phyloP scores from a whole-genome alignment of 2,888 invertebrate species.

The Drosophila rubida region DNA sequence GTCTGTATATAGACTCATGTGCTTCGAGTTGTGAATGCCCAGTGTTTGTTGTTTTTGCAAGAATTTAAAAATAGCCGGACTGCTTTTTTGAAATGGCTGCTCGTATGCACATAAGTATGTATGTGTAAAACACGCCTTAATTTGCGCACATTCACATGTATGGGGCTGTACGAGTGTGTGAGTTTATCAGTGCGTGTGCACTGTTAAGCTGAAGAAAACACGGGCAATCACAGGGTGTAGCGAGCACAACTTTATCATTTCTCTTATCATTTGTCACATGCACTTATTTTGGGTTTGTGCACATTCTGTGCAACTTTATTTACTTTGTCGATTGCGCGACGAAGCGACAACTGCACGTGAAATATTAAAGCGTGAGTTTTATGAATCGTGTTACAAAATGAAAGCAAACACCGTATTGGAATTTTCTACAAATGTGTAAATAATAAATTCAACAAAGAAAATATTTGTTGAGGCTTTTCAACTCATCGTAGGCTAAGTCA shows the following conservation, averaged over 20 bases:
- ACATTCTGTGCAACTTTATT: slow-evolving; percentile 26
- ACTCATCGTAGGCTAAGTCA: background rate
- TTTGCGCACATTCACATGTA: slow-evolving; percentile 25
- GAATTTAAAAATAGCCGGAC: slow-evolving; percentile 66
- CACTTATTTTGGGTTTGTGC: slow-evolving; percentile 6
- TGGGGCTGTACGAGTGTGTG: slow-evolving; percentile 6
- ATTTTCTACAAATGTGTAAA: background rate
- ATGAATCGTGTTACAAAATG: background rate
- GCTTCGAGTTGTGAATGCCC: slow-evolving; percentile 44
- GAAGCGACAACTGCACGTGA: slow-evolving; percentile 19
- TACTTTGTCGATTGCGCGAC: slow-evolving; percentile 9
- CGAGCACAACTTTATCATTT: slow-evolving; percentile 19
- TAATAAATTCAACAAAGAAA: slow-evolving; percentile 5
- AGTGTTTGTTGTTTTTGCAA: slow-evolving; percentile 62
- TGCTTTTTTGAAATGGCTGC: slow-evolving; percentile 43
- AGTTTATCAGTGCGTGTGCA: slow-evolving; percentile 22
- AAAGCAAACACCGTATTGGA: background rate
- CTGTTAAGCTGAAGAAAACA: slow-evolving; percentile 19
- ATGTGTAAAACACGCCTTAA: slow-evolving; percentile 49
- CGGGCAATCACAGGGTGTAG: slow-evolving; percentile 43
- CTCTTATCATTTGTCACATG: slow-evolving; percentile 40
- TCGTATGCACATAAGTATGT: background rate
- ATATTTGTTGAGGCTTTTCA: slow-evolving; percentile 5
- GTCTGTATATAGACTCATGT: slow-evolving; percentile 25
- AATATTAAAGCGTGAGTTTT: background rate